Percentiles rank a stretch among this genome's conserved stretches.
Conservation (phyloP, 2,113 vertebrate genomes). For the Turnix velox region DNA sequence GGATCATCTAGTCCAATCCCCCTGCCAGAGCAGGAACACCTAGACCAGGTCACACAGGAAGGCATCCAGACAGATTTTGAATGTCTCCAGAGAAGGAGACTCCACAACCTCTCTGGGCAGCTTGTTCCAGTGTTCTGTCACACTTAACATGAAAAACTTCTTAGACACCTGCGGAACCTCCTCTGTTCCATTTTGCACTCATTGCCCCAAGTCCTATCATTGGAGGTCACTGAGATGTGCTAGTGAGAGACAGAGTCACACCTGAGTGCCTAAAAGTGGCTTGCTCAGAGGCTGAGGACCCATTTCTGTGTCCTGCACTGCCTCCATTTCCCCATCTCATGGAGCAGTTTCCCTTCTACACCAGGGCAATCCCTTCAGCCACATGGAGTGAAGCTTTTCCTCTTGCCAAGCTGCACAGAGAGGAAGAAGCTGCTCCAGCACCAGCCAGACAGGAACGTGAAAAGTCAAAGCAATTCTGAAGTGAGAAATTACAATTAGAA, state of each 20-base stretch:
- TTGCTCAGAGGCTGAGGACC: rapidly evolving
- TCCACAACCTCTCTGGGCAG: too few species aligned
- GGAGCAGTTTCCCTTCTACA: neutral
- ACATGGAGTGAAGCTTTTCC: neutral
- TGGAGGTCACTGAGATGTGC: too few species aligned
- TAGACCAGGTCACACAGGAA: too few species aligned
- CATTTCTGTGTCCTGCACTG: rapidly evolving
- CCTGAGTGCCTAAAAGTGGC: rapidly evolving
- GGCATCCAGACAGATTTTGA: too few species aligned
- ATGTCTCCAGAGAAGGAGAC: too few species aligned
- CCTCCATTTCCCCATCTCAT: neutral
- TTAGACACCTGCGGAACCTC: too few species aligned
- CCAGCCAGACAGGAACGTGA: rapidly evolving
- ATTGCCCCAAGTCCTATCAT: too few species aligned
- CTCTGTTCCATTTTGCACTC: too few species aligned
- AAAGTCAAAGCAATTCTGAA: neutral
- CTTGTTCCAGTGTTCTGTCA: too few species aligned
- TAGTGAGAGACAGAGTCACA: rapidly evolving
- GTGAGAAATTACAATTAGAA: neutral
- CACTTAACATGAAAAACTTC: too few species aligned
- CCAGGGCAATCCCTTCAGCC: rapidly evolving
- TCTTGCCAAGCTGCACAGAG: rapidly evolving
- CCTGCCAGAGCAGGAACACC: too few species aligned
- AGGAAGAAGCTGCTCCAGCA: neutral
- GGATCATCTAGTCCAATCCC: too few species aligned